A percentile compares a stretch with the other conserved stretches of the same genome.
Conservation (phyloP, 2,888 invertebrate genomes). For the Leucophenga maculata region DNA sequence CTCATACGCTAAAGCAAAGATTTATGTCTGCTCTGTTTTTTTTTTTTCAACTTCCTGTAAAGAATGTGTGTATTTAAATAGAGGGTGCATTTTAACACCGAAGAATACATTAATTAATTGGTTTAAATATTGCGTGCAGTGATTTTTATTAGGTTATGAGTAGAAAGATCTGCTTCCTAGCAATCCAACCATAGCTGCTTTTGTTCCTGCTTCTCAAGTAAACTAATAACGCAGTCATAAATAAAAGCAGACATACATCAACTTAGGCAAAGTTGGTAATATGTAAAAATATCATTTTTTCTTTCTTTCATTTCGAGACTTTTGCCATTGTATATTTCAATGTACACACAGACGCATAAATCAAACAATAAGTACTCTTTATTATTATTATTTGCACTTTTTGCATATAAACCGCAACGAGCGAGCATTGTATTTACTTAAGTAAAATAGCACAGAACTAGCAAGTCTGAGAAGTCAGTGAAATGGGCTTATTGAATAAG, state of each 20-base stretch:
- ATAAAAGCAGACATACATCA: slow-evolving; percentile 17
- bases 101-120: slow-evolving; percentile 61
- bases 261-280: slow-evolving; percentile 6
- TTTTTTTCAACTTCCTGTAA: background rate
- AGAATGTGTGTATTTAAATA: too few species aligned
- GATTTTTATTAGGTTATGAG: too few species aligned
- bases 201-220: background rate
- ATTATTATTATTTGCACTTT: slow-evolving; percentile 71
- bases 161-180: too few species aligned
- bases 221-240: slow-evolving; percentile 15
- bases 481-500: slow-evolving; percentile 72
- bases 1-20: background rate
- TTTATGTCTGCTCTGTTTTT: slow-evolving; percentile 17
- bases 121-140: slow-evolving; percentile 42
- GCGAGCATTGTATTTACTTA: slow-evolving; percentile 59
- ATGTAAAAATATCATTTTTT: slow-evolving; percentile 10
- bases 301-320: background rate
- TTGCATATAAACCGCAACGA: slow-evolving; percentile 49
- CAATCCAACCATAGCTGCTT: too few species aligned
- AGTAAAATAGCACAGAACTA: slow-evolving; percentile 45
- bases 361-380: slow-evolving; percentile 73
- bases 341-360: slow-evolving; percentile 72
- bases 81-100: slow-evolving; percentile 57
- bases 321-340: slow-evolving; percentile 39
- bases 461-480: slow-evolving; percentile 36